Conservation (phyloP, 2,113 vertebrate species). For the Oryzias curvinotus region DNA sequence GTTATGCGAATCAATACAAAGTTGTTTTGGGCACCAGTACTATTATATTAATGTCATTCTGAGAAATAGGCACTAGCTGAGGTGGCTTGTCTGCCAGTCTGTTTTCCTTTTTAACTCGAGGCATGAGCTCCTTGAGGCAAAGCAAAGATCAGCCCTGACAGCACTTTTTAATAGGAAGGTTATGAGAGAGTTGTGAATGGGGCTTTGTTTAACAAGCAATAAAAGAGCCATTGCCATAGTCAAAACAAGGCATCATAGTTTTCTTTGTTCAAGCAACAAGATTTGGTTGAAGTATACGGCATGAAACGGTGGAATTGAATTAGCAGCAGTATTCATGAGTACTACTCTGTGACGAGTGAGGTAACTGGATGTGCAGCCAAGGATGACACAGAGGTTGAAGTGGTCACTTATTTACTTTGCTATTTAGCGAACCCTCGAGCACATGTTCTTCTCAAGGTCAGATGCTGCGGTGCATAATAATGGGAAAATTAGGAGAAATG, state of each 20-base stretch:
- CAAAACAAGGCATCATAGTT: not conserved
- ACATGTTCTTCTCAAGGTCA: slow-evolving; percentile 72
- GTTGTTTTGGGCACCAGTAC: slow-evolving; percentile 75
- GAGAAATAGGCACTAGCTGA: slow-evolving; percentile 74
- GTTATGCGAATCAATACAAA: slow-evolving; percentile 78
- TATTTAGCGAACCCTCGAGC: slow-evolving; percentile 59
- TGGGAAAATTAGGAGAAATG: slow-evolving; percentile 8
- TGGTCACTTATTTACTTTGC: slow-evolving; percentile 70
- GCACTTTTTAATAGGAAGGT: slow-evolving; percentile 28
- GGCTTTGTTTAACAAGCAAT: slow-evolving; percentile 6
- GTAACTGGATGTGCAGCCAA: slow-evolving; percentile 65
- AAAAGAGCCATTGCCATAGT: not conserved
- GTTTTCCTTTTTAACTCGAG: slow-evolving; percentile 66
- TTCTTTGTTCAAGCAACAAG: not conserved
- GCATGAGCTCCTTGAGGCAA: slow-evolving; percentile 48
- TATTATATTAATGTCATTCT: slow-evolving; percentile 80
- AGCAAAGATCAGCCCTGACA: slow-evolving; percentile 22
- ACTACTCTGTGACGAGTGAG: slow-evolving; percentile 46
- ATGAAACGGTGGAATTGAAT: slow-evolving; percentile 18
- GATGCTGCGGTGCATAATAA: slow-evolving; percentile 70
- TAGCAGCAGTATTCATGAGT: slow-evolving; percentile 41
- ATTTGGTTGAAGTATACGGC: not conserved
- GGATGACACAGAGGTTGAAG: slow-evolving; percentile 74
- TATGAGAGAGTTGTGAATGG: slow-evolving; percentile 9
- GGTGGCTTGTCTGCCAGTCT: slow-evolving; percentile 68